Evolutionary conservation across 2,888 invertebrate genomes (phyloP).

Genomic region (Clistopyga incitator): DNA sequence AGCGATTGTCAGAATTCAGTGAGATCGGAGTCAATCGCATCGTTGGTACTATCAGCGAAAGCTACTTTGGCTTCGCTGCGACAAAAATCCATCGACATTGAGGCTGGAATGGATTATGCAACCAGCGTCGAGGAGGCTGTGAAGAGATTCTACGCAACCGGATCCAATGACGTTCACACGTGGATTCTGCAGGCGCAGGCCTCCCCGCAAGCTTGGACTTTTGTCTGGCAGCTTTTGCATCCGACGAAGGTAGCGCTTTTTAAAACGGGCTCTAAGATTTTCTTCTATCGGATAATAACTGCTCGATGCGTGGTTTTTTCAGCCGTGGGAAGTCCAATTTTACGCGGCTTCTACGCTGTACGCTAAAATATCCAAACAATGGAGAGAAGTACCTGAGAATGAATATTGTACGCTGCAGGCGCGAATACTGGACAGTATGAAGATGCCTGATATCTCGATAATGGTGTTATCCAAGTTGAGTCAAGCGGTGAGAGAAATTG

Average conservation of each 20-base stretch:
- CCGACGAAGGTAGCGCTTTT: constrained; percentile 88
- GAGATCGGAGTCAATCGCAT: neutral
- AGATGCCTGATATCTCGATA: constrained; percentile 92
- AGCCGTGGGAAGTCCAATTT: constrained; percentile 96
- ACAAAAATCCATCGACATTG: neutral
- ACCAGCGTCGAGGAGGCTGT: constrained; percentile 84
- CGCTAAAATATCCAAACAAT: constrained; percentile 94
- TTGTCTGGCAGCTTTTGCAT: constrained; percentile 95
- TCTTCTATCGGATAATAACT: neutral
- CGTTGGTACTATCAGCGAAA: neutral
- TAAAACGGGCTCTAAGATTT: neutral
- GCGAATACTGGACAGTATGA: constrained; percentile 91
- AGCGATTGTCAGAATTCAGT: constrained; percentile 14
- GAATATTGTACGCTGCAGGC: constrained; percentile 92
- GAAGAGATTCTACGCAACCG: constrained; percentile 86
- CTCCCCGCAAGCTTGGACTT: constrained; percentile 96
- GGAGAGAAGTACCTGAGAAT: constrained; percentile 93
- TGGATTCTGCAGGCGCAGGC: constrained; percentile 95
- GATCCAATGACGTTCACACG: constrained; percentile 92
- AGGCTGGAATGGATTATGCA: constrained; percentile 79
- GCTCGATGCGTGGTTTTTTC: constrained; percentile 49
- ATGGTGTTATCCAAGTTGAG: constrained; percentile 94
- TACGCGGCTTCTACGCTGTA: constrained; percentile 97
- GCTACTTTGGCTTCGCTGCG: neutral
- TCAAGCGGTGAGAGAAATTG: constrained; percentile 90